Evolutionary conservation across 1,140 invertebrate species (phyloP), one percentile per base, ranked within the genome.

Genomic region (Drosophila miranda): DNA sequence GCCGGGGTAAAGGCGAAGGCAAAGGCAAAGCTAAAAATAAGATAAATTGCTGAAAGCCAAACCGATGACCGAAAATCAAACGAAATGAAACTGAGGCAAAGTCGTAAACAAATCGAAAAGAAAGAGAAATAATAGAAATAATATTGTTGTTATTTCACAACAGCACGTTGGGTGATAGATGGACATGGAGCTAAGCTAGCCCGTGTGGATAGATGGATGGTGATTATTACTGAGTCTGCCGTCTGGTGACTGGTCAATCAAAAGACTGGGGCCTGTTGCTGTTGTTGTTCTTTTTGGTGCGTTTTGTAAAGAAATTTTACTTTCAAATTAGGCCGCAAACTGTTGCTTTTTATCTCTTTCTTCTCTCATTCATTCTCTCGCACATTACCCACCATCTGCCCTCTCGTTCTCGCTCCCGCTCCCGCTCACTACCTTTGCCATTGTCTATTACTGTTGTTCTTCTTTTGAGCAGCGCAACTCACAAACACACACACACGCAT

Each of bases 311-410:
- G 57, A 86, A 86, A 86, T 86, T 86, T 86, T 86, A 86, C 82
- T 86, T 86, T 86, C 82, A 86, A 86, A 86, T 86, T 86, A 86
- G 82, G 82, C 82, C 82, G 82, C 82, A 86, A 38, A 83, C 81
- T 86, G 81, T 86, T 86, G 81, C 81, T 86, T 87, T 74, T 86
- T 86, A 86, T 86, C 82, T 82, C 82, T 86, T 87, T 86, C 78
- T 87, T 86, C 81, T 77, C 50, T 68, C 70, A 74, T 74, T 74
- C 78, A 81, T 81, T 81, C 81, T 62, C 54, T 81, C 53, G 71
- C 53, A 70, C 77, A 84, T 86, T 81, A 81, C 34, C 34, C 34
- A 11, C 3, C 4, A 5, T 38, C 9, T 38, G 86, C 73, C 69
- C 79, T 67, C 59, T 75, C 55, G 51, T 55, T 34, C 41, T 53